Evolutionary conservation across 2,888 invertebrate genomes (phyloP).

Genomic region (Hecatera dysodea): DNA sequence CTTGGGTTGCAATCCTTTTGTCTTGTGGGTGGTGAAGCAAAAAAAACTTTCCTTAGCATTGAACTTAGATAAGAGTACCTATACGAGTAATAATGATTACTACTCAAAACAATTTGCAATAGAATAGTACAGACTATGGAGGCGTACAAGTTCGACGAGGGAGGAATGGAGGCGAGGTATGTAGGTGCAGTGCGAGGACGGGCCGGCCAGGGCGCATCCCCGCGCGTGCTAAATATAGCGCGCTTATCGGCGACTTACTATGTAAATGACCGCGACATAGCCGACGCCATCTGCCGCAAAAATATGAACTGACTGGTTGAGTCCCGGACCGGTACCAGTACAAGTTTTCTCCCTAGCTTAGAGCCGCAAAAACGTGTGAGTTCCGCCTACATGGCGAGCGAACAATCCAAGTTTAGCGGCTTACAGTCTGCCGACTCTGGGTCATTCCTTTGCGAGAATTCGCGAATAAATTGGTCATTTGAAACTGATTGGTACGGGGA

Average conservation of each 20-base stretch:
- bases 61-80: neutral
- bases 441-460: constrained; percentile 24
- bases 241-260: constrained; percentile 89
- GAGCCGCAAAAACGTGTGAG: constrained; percentile 83
- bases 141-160: constrained; percentile 46
- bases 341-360: constrained; percentile 78
- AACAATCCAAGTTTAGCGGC: constrained; percentile 44
- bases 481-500: constrained; percentile 3
- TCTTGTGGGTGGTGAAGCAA: neutral
- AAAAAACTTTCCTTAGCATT: neutral
- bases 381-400: constrained; percentile 77
- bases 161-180: constrained; percentile 67
- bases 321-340: constrained; percentile 77
- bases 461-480: constrained; percentile 15
- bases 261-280: constrained; percentile 90
- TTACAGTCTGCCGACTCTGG: constrained; percentile 25
- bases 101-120: constrained; percentile 6
- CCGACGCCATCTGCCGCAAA: constrained; percentile 86
- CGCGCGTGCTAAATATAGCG: constrained; percentile 87
- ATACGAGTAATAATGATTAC: constrained; percentile 2
- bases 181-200: constrained; percentile 75
- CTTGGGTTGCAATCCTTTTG: neutral
- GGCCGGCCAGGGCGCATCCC: constrained; percentile 79
- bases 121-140: constrained; percentile 24
- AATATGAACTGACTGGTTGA: constrained; percentile 83